phyloP scores from a whole-genome alignment of 2,797 vertebrate species.

The Sarcoramphus papa region DNA sequence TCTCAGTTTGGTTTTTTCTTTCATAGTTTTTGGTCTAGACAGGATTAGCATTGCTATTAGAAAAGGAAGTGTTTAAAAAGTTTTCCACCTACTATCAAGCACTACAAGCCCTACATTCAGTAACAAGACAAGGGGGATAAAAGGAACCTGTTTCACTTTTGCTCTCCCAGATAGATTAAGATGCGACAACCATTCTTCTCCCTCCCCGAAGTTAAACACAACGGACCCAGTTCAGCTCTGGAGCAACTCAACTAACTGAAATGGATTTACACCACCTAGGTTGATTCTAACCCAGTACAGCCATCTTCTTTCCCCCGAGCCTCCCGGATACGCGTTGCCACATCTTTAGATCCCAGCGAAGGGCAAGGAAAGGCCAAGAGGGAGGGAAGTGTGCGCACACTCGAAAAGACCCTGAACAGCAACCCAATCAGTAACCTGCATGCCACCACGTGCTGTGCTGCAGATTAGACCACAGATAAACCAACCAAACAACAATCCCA shows the following conservation, averaged over 20 bases:
- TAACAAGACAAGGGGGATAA: conserved; percentile 73
- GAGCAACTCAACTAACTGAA: conserved; percentile 23
- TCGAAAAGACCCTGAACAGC: conserved; percentile 58
- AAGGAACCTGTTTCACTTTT: conserved; percentile 60
- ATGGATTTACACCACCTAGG: neutral
- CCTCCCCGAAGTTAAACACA: conserved; percentile 21
- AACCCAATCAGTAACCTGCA: conserved; percentile 48
- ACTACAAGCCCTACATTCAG: conserved; percentile 86
- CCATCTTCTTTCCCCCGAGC: neutral
- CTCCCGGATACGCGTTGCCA: neutral
- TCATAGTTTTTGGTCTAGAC: conserved; percentile 84
- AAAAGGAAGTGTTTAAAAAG: conserved; percentile 75
- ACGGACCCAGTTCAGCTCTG: conserved; percentile 7
- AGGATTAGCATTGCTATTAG: conserved; percentile 76
- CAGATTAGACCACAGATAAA: conserved; percentile 72
- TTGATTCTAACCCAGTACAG: neutral
- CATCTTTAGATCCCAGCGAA: conserved; percentile 20
- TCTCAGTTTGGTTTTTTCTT: conserved; percentile 65
- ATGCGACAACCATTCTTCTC: conserved; percentile 19
- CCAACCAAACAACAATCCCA: conserved; percentile 68
- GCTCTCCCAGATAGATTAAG: conserved; percentile 59
- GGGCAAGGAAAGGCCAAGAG: conserved; percentile 39
- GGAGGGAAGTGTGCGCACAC: conserved; percentile 33
- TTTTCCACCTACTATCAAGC: conserved; percentile 75
- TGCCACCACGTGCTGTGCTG: conserved; percentile 41